Evolutionary conservation across 2,797 vertebrate genomes (phyloP).

Genomic region (Chanos chanos): DNA sequence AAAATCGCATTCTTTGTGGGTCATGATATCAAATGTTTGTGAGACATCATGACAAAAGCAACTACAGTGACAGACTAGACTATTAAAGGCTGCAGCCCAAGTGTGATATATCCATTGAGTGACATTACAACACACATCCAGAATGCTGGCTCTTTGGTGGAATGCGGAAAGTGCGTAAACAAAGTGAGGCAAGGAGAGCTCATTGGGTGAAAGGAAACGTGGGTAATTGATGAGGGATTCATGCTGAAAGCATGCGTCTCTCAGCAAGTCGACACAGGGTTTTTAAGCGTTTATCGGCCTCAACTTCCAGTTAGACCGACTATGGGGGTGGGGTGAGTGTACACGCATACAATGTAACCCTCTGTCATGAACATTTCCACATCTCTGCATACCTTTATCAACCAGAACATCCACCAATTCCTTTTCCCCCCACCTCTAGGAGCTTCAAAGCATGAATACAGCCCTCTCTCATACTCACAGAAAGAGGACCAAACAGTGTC

Average conservation of each 20-base stretch:
- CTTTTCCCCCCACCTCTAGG: neutral
- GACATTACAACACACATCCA: neutral
- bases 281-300: neutral
- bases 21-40: too few relatives aligned
- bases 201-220: neutral
- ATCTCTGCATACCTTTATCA: neutral
- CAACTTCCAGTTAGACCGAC: neutral
- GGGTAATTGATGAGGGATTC: slow-evolving; percentile 31
- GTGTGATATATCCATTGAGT: neutral
- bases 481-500: too few relatives aligned
- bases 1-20: too few relatives aligned
- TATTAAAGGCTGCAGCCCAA: too few relatives aligned
- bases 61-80: too few relatives aligned
- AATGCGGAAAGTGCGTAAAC: too few relatives aligned
- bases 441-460: neutral
- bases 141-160: too few relatives aligned
- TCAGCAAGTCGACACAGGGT: slow-evolving; percentile 46
- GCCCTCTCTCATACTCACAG: too few relatives aligned
- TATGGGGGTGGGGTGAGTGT: neutral
- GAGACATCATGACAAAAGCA: too few relatives aligned
- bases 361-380: slow-evolving; percentile 3
- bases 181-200: slow-evolving; percentile 3
- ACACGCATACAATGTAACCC: neutral
- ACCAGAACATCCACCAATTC: slow-evolving; percentile 9
- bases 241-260: slow-evolving; percentile 50